A percentile compares a stretch with the other conserved stretches of the same genome.
Conservation (phyloP, 2,797 vertebrate genomes). For the Carapus acus region DNA sequence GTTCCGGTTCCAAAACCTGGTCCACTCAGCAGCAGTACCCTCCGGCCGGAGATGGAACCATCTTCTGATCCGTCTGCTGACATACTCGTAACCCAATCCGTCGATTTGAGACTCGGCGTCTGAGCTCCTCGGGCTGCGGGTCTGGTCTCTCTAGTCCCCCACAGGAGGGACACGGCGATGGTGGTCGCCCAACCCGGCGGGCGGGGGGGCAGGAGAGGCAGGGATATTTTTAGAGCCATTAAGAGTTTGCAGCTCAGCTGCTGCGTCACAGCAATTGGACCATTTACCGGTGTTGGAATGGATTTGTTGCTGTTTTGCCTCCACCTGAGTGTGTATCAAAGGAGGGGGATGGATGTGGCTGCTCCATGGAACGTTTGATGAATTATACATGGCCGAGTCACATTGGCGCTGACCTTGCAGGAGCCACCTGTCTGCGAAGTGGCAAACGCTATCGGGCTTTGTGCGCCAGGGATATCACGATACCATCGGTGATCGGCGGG, state of each 20-base stretch:
- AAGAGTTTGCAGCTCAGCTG: slow-evolving; percentile 20
- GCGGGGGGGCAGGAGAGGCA: no score
- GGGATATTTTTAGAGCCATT: slow-evolving; percentile 50
- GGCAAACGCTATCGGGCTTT: slow-evolving; percentile 39
- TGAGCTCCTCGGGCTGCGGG: slow-evolving; percentile 39
- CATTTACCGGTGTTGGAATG: slow-evolving; percentile 30
- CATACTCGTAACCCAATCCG: slow-evolving; percentile 60
- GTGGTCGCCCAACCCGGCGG: no score
- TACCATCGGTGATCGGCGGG: slow-evolving; percentile 50
- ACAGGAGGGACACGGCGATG: slow-evolving; percentile 25
- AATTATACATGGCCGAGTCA: slow-evolving; percentile 67
- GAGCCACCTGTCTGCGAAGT: slow-evolving; percentile 51
- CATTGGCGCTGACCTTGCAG: slow-evolving; percentile 61
- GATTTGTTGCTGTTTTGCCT: slow-evolving; percentile 50
- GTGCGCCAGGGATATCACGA: slow-evolving; percentile 40
- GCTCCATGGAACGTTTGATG: slow-evolving; percentile 55
- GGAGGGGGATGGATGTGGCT: slow-evolving; percentile 55
- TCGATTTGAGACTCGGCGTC: slow-evolving; percentile 44
- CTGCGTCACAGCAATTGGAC: slow-evolving; percentile 41
- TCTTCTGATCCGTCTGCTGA: slow-evolving; percentile 58
- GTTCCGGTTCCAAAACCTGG: no score
- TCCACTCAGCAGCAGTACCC: slow-evolving; percentile 51
- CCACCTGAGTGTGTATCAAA: slow-evolving; percentile 44
- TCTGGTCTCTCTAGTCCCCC: slow-evolving; percentile 34
- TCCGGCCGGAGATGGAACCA: slow-evolving; percentile 38